Evolutionary conservation across 2,888 invertebrate genomes (phyloP), one percentile per base, ranked within the genome.

Genomic region (Synanthedon vespiformis): DNA sequence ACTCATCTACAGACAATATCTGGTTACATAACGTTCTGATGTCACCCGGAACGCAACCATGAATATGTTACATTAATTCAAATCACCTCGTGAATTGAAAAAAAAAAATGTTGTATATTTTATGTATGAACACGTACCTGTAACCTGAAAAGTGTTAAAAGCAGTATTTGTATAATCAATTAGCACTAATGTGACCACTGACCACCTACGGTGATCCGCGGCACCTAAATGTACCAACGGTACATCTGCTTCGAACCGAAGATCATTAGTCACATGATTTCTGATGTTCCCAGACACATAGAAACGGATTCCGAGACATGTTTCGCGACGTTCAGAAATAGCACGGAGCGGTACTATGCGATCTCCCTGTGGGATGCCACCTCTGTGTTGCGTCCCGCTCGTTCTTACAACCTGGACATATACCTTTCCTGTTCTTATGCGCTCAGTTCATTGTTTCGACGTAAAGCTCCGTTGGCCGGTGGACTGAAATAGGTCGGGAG

Each of bases 291-390:
- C 80, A 84, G 85, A 86, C 83, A 81, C 77, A 77, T 77, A 81
- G 81, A 81, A 85, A 80, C 80, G 81, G 81, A 85, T 85, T 84
- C 84, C 86, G 86, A 86, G 86, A 86, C 86, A 85, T 84, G 83
- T 83, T 83, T 77, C 74, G 84, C 85, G 85, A 84, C 84, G 84
- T 62, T 71, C 83, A 76, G 74, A 85, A 86, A 86, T 86, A 86
- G 85, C 81, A 78, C 79, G 77, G 76, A 82, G 83, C 83, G 82
- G 84, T 74, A 82, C 77, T 78, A 80, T 75, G 72, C 74, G 78
- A 77, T 78, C 76, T 82, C 80, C 77, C 80, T 77, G 78, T 72
- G 82, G 80, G 82, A 82, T 81, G 83, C 72, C 70, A 66, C 70
- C 65, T 63, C 62, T 62, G 65, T 62, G 67, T 71, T 62, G 60